Percentiles rank a stretch among this genome's conserved stretches.
Evolutionary conservation across 92 coral and sea anemone species (phyloP).

Genomic region (Palythoa heliodiscus): DNA sequence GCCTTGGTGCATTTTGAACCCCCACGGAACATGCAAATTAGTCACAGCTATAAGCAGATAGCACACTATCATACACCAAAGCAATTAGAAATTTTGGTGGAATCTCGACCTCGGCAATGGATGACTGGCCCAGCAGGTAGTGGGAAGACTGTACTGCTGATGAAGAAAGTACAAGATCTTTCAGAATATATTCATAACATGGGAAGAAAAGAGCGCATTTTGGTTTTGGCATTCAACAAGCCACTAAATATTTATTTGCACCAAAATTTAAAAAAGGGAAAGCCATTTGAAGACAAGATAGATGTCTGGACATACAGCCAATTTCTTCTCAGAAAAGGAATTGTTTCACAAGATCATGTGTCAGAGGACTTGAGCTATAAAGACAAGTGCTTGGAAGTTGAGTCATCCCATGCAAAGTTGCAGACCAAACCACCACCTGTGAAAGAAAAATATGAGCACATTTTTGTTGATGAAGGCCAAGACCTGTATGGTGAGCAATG

Average conservation of each 20-base stretch:
- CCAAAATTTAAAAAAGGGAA: neutral
- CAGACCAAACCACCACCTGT: neutral
- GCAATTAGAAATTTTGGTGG: constrained; percentile 27
- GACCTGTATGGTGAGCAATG: constrained; percentile 51
- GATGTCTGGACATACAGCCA: constrained; percentile 36
- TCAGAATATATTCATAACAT: neutral
- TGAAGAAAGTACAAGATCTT: constrained; percentile 51
- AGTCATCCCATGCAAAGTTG: neutral
- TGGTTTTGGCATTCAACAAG: constrained; percentile 48
- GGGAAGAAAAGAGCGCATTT: constrained; percentile 26
- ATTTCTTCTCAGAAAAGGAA: neutral
- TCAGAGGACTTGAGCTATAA: neutral
- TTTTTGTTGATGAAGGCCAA: constrained; percentile 71
- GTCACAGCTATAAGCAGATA: constrained; percentile 30
- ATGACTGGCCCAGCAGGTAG: constrained; percentile 71
- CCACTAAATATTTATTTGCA: constrained; percentile 24
- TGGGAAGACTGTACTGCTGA: constrained; percentile 58
- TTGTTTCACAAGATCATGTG: neutral
- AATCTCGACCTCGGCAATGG: constrained; percentile 43
- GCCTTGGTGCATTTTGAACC: constrained; percentile 38
- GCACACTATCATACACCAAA: constrained; percentile 33
- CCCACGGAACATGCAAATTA: constrained; percentile 26
- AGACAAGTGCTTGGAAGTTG: neutral
- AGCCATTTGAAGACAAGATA: neutral
- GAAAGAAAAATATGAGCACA: constrained; percentile 46